Percentiles rank a stretch among this genome's conserved stretches.
Evolutionary conservation across 2,888 invertebrate species (phyloP).

Genomic region (Dyspetes luteomarginatus): DNA sequence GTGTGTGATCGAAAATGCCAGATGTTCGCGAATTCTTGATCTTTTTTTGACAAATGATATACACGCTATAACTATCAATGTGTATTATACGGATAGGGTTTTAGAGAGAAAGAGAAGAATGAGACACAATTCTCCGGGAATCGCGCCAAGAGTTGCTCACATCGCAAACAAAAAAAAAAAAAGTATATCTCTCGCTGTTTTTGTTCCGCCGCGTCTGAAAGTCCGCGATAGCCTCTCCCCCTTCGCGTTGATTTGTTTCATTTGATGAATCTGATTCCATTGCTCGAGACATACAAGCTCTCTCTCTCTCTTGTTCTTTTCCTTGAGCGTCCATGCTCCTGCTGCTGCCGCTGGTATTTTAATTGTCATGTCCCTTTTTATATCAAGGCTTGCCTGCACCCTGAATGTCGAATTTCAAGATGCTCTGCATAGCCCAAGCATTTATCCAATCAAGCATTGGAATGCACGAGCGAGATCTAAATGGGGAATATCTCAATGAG

Average conservation of each 20-base stretch:
- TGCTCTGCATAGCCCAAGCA: conserved; percentile 66
- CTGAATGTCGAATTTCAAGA: conserved; percentile 65
- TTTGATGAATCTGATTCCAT: conserved; percentile 65
- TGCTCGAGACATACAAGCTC: conserved; percentile 36
- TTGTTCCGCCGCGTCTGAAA: conserved; percentile 23
- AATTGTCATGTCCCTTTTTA: conserved; percentile 67
- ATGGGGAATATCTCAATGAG: conserved; percentile 60
- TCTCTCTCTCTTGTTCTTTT: conserved; percentile 13
- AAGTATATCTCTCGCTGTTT: conserved; percentile 16
- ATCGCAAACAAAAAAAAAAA: conserved; percentile 54
- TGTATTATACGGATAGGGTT: neutral
- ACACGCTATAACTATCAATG: conserved; percentile 15
- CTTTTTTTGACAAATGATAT: conserved; percentile 16
- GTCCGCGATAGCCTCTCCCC: neutral
- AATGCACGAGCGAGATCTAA: conserved; percentile 57
- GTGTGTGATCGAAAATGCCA: conserved; percentile 61
- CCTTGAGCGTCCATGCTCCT: conserved; percentile 26
- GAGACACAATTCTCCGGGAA: conserved; percentile 53
- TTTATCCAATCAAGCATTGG: conserved; percentile 66
- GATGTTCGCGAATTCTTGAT: conserved; percentile 52
- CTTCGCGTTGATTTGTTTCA: conserved; percentile 63
- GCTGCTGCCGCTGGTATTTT: conserved; percentile 62
- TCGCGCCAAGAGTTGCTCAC: conserved; percentile 52
- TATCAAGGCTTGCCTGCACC: conserved; percentile 43
- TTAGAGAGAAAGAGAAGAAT: conserved; percentile 10